Percentiles rank a stretch among this genome's conserved stretches.
Conservation (phyloP, 2,888 invertebrate species). For the Orthosia gracilis region DNA sequence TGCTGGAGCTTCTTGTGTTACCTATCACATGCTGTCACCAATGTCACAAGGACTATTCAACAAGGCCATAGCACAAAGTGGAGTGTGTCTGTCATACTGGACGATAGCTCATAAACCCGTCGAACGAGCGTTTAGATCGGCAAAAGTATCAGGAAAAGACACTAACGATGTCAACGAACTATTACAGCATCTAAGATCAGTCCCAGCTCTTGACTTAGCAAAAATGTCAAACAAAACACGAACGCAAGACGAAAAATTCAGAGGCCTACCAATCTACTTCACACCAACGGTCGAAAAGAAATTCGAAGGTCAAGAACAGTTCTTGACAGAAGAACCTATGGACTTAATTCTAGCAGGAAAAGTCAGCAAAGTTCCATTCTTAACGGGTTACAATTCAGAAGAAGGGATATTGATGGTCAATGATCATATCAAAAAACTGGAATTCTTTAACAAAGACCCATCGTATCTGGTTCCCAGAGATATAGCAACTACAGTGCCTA, state of each 20-base stretch:
- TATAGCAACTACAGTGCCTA: conserved; percentile 68
- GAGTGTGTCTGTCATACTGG: conserved; percentile 79
- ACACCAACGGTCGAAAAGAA: conserved; percentile 79
- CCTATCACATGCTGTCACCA: conserved; percentile 83
- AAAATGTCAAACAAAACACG: conserved; percentile 71
- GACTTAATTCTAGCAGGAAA: conserved; percentile 72
- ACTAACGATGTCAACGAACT: conserved; percentile 74
- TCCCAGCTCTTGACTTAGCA: conserved; percentile 73
- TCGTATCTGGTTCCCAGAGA: conserved; percentile 76
- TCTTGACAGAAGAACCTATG: conserved; percentile 75
- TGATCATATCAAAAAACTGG: conserved; percentile 69
- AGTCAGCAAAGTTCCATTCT: conserved; percentile 75
- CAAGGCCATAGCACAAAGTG: conserved; percentile 84
- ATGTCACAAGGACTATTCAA: conserved; percentile 84
- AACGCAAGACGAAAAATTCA: conserved; percentile 74
- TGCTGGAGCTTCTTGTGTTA: conserved; percentile 82
- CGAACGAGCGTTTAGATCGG: conserved; percentile 77
- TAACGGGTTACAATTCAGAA: conserved; percentile 79
- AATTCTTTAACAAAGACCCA: conserved; percentile 72
- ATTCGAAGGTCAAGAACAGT: conserved; percentile 73
- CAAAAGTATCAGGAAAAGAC: conserved; percentile 78
- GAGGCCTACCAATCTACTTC: conserved; percentile 78
- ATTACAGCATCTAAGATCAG: conserved; percentile 72
- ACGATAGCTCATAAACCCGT: conserved; percentile 67
- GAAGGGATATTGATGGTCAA: conserved; percentile 76